Evolutionary conservation across 1,140 invertebrate genomes (phyloP), one percentile per base, ranked within the genome.

Genomic region (Drosophila auraria): DNA sequence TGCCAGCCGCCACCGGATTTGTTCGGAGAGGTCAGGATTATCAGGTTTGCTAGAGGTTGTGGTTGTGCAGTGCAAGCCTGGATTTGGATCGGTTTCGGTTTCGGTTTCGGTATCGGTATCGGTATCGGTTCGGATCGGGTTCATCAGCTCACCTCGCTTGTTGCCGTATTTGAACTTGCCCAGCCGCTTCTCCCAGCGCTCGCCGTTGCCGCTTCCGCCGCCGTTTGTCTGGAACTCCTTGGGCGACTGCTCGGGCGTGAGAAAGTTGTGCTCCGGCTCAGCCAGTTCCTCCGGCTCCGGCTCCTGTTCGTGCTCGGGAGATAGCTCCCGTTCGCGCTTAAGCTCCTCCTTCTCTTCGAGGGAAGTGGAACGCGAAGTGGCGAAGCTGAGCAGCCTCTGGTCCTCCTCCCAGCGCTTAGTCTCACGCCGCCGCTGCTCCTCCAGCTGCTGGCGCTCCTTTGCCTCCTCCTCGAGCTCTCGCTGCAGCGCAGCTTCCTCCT

Each of bases 91-190:
- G n/a, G n/a, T n/a, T n/a, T n/a, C n/a, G n/a, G n/a, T n/a, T n/a
- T 69, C 36, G 25, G 64, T 71, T n/a, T 50, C 33, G 64, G 27
- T 27, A 0, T n/a, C n/a, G n/a, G 42, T 20, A 15, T 56, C 33
- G 33, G 36, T 42, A 62, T 73, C 47, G 44, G 53, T 17, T 72
- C 44, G 64, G 42, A 36, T 49, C 80, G 82, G 83, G 75, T 80
- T 65, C 54, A 76, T 83, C 82, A 78, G 75, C 69, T 83, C 92
- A 94, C 94, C 94, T 94, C 93, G 93, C 94, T 93, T 94, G 83
- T 93, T 92, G 62, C 94, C 93, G 76, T 94, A 93, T 71, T 94
- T 94, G 47, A 94, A 92, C 83, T 94, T 94, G 25, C 93, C 92
- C 71, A 94, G 91, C 81, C 93, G 93, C 64, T 93, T 93, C 75